Conservation (phyloP, 92 coral and sea anemone genomes). For the Hydrozoanthus gracilis region DNA sequence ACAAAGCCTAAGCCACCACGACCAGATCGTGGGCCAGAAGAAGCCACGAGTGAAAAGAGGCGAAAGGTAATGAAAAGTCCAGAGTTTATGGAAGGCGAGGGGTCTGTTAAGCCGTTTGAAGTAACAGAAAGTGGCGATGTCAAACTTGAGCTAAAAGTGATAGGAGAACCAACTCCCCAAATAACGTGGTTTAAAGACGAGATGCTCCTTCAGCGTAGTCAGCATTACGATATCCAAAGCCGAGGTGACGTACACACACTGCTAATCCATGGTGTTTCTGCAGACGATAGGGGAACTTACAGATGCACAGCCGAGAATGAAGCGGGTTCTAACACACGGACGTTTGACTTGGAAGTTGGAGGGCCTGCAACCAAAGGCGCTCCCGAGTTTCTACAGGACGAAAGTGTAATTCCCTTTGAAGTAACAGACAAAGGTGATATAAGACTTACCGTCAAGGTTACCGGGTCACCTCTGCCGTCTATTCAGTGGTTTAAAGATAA, state of each 20-base stretch:
- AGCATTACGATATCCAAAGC: constrained; percentile 48
- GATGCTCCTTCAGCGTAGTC: constrained; percentile 38
- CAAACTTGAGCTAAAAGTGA: constrained; percentile 54
- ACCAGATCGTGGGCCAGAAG: neutral
- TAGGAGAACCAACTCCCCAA: constrained; percentile 55
- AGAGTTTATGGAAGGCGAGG: constrained; percentile 49
- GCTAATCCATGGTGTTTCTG: constrained; percentile 75
- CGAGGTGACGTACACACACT: constrained; percentile 70
- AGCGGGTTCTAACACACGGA: constrained; percentile 53
- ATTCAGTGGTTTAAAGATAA: constrained; percentile 88
- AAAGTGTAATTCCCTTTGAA: constrained; percentile 66
- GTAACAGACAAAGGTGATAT: constrained; percentile 73
- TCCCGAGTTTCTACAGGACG: constrained; percentile 75
- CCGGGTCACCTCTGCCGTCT: constrained; percentile 69
- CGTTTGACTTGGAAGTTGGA: constrained; percentile 63
- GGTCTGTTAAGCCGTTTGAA: constrained; percentile 35
- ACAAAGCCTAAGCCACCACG: constrained; percentile 38
- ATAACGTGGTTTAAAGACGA: constrained; percentile 61
- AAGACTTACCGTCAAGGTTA: constrained; percentile 66
- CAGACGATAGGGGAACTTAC: constrained; percentile 75
- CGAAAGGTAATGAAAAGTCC: constrained; percentile 32
- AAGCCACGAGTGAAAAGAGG: constrained; percentile 19
- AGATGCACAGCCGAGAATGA: constrained; percentile 62
- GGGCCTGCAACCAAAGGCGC: constrained; percentile 30
- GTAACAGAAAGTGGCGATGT: constrained; percentile 56